Evolutionary conservation across 2,888 invertebrate species (phyloP).

Genomic region (Spodoptera exigua): DNA sequence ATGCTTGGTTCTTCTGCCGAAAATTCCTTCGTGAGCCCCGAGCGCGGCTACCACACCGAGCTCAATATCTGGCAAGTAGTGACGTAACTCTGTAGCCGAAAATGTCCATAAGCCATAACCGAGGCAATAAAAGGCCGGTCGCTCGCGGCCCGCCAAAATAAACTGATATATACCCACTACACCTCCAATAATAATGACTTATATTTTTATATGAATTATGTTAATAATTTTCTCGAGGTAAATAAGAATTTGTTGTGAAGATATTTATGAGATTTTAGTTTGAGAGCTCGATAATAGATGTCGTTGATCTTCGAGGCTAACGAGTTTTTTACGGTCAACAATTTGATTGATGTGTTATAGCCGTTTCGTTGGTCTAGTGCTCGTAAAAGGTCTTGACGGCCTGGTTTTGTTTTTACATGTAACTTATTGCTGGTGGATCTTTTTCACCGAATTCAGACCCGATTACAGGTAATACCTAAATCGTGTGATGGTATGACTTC

Average conservation of each 20-base stretch:
- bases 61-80: constrained; percentile 58
- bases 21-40: background rate
- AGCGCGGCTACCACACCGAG: constrained; percentile 24
- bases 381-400: too few relatives aligned
- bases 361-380: background rate
- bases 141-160: constrained; percentile 52
- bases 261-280: constrained; percentile 43
- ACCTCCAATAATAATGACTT: constrained; percentile 56
- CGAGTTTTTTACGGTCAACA: constrained; percentile 1
- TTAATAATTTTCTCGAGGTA: constrained; percentile 46
- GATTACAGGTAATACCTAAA: too few relatives aligned
- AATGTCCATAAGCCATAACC: constrained; percentile 69
- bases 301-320: constrained; percentile 32
- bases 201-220: constrained; percentile 53
- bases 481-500: background rate
- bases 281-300: constrained; percentile 29
- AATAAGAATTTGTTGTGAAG: constrained; percentile 50
- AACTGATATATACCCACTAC: constrained; percentile 56
- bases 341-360: background rate
- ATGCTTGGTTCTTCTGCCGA: background rate
- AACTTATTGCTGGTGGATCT: too few relatives aligned
- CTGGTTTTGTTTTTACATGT: too few relatives aligned
- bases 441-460: too few relatives aligned
- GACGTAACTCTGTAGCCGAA: constrained; percentile 56
- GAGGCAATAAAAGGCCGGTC: constrained; percentile 65